Conservation (phyloP, 1,140 invertebrate genomes). For the Pseudomyrmex gracilis region DNA sequence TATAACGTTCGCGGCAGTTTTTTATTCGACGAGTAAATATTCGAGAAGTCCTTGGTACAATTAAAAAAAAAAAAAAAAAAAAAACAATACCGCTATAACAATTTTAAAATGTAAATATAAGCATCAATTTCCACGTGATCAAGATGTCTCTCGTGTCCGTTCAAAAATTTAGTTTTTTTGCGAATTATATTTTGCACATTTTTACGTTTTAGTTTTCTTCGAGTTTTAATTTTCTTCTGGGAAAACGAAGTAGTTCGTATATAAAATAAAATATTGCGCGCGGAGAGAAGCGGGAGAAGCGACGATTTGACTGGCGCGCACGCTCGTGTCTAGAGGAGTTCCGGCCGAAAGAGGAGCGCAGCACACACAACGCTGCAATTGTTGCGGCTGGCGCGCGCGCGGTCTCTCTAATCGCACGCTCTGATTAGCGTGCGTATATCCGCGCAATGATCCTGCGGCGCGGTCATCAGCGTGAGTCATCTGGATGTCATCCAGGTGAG, state of each 20-base stretch:
- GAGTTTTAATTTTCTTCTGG: neutral
- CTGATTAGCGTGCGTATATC: constrained; percentile 62
- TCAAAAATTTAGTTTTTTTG: too few species aligned
- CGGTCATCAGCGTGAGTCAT: constrained; percentile 49
- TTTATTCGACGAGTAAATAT: too few species aligned
- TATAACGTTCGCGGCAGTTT: neutral
- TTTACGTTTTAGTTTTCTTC: neutral
- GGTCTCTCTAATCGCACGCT: constrained; percentile 64
- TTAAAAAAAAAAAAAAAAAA: neutral
- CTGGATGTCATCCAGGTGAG: constrained; percentile 17
- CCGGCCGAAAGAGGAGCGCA: constrained; percentile 53
- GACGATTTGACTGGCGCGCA: constrained; percentile 67
- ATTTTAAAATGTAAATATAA: neutral
- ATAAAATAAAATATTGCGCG: constrained; percentile 1
- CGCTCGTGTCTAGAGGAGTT: constrained; percentile 42
- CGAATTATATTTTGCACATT: too few species aligned
- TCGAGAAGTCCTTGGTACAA: too few species aligned
- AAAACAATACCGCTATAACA: neutral
- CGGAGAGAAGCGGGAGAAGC: too few species aligned
- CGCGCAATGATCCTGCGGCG: constrained; percentile 51
- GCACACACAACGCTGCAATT: constrained; percentile 50
- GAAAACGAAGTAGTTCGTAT: too few species aligned
- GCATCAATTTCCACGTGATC: too few species aligned
- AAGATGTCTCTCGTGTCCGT: neutral
- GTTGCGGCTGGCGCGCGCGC: constrained; percentile 12